Evolutionary conservation across 1,140 invertebrate species (phyloP).

Genomic region (Pomacea maculata): DNA sequence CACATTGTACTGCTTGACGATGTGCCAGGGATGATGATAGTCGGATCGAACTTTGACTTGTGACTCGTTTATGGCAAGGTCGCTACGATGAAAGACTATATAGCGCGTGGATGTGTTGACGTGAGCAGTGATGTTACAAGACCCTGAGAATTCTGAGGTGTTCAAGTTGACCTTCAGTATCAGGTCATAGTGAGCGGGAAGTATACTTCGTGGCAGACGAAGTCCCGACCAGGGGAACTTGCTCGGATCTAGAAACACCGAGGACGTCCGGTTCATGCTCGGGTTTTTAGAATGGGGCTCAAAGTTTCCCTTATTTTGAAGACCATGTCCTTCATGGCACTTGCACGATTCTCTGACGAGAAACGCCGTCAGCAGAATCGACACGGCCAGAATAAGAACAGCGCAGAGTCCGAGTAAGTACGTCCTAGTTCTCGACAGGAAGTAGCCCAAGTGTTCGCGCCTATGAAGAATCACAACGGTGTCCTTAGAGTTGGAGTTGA

Average conservation of each 20-base stretch:
- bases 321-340: not conserved
- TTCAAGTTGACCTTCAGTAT: constrained; percentile 40
- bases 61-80: constrained; percentile 5
- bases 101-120: constrained; percentile 33
- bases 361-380: constrained; percentile 15
- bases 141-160: constrained; percentile 37
- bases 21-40: not conserved
- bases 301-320: not conserved
- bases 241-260: not conserved
- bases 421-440: not conserved
- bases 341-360: constrained; percentile 10
- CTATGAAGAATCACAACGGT: constrained; percentile 4
- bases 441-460: not conserved
- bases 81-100: constrained; percentile 43
- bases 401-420: constrained; percentile 1
- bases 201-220: constrained; percentile 38
- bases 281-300: not conserved
- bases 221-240: constrained; percentile 36
- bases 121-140: constrained; percentile 38
- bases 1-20: constrained; percentile 30
- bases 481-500: not conserved
- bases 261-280: not conserved
- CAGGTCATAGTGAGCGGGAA: constrained; percentile 45
- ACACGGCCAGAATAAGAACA: constrained; percentile 1
- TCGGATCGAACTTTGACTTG: not conserved